These are phyloP conservation scores for Orcinus orca DNA, from an alignment of 2,113 vertebrate genomes.

Conservation along the genomic window DNA sequence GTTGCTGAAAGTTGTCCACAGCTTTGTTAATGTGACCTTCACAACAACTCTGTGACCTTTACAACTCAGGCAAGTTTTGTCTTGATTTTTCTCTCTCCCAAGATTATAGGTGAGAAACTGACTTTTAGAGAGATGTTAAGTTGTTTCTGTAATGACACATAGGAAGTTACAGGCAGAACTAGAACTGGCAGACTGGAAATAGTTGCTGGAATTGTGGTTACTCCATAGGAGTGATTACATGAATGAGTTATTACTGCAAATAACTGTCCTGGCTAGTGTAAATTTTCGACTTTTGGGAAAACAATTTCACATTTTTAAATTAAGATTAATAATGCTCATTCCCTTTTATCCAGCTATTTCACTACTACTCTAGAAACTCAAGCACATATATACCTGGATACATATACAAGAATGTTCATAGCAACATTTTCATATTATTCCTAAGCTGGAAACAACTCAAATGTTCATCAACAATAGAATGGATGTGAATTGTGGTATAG, in stretches of 20 bases:
- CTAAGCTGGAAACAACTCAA: background rate
- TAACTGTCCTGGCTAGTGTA: background rate
- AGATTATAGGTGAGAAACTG: background rate
- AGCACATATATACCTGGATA: background rate
- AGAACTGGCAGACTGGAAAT: background rate
- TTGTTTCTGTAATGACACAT: background rate
- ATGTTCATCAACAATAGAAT: background rate
- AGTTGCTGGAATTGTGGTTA: background rate
- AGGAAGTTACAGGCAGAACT: background rate
- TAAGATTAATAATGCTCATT: background rate
- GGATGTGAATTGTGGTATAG: background rate
- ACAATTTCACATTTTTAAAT: slow-evolving; percentile 1
- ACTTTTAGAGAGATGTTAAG: background rate
- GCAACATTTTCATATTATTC: background rate
- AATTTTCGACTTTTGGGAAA: slow-evolving; percentile 35
- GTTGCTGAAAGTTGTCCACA: background rate
- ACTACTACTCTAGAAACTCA: background rate
- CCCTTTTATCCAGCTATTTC: background rate
- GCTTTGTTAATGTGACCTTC: background rate
- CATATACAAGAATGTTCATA: background rate
- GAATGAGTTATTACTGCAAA: background rate
- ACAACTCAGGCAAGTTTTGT: background rate
- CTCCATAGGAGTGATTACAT: background rate
- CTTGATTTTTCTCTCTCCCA: background rate
- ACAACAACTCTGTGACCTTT: background rate